Evolutionary conservation across 2,888 invertebrate genomes (phyloP), one percentile per base, ranked within the genome.

Genomic region (Caenorhabditis sp.): DNA sequence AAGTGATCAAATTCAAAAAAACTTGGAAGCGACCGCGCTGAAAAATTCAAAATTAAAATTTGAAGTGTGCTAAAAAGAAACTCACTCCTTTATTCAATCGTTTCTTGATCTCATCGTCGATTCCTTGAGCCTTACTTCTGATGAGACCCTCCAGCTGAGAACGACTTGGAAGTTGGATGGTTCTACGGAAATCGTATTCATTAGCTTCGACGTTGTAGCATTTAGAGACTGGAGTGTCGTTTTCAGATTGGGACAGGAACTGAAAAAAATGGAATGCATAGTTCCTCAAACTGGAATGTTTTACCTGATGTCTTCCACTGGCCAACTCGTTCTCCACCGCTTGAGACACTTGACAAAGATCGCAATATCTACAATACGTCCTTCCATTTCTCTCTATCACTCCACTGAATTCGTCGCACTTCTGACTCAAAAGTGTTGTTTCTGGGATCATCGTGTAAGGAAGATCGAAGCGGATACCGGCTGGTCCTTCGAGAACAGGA

Each of bases 11-110:
- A 72, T 91, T 91, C 28, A 91, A 84, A 81, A 90, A 91, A 1
- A 91, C 91, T 90, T 91, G 91, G 85, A 91, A 91, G 0, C 91
- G 90, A 56, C 91, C 91, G 47, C 91, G 84, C 90, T 90, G 83
- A 77, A 90, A 85, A 19, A 41, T 31, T 24, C 22, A 49, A n/a
- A 26, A n/a, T 26, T 19, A 1, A 14, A n/a, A 28, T 28, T n/a
- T 7, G 1, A n/a, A 28, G 28, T 35, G 0, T 19, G 10, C 1
- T 7, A 26, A 63, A 1, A 63, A 3, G 8, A 44, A 24, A 28
- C 76, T 59, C 35, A 79, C 79, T 49, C 80, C 83, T 51, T 84
- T 80, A n/a, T 84, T 84, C 41, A 91, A 80, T 26, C 91, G 80
- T 76, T 91, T 91, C 77, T 87, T 88, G 64, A 91, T 90, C 79